Base-by-base conservation (phyloP, 2,888 invertebrate genomes). In the Dioctria rufipes region DNA sequence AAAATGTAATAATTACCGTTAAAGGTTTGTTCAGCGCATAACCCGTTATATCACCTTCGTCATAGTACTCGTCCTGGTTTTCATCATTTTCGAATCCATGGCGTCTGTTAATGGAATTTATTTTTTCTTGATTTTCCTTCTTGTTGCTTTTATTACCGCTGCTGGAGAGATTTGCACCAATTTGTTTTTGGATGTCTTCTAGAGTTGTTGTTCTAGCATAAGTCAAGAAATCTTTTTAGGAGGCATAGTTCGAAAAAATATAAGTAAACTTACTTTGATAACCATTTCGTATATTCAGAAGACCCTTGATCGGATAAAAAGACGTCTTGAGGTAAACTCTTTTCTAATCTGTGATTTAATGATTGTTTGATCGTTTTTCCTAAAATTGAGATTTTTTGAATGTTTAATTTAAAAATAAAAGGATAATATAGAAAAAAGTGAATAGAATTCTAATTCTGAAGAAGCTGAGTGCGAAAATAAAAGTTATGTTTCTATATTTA, bases 271-370 rank as follows among this genome's bases (percentile, higher is more conserved):
- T 89, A 95, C 95, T 93, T 94, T 65, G 92, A 90, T 51, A 95
- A 87, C 95, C 95, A 95, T 83, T 94, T 92, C 86, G 93, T 93
- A 86, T 95, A 95, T 84, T 91, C 92, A 1, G 91, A 89, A 1
- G 95, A 95, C 0, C 95, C 95, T 75, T 93, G 91, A 84, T 95
- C 95, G 43, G 92, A 91, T 83, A 95, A 85, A 77, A 93, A 87
- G 83, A 90, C 90, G 81, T 91, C 90, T 81, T 90, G 91, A 4
- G 91, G 80, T 66, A 85, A 81, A 69, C 85, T 80, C 66, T 80
- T 75, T 46, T 46, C 63, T n/a, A 3, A 51, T 75, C 63, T 65
- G 5, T 65, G 39, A 51, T 69, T 25, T 25, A 25, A 25, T 25
- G 25, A 25, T 25, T 25, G 25, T 25, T 25, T 25, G 25, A 2